Percentiles rank a stretch among this genome's conserved stretches.
Evolutionary conservation across 2,888 invertebrate species (phyloP).

Genomic region (Bhutanitis thaidina): DNA sequence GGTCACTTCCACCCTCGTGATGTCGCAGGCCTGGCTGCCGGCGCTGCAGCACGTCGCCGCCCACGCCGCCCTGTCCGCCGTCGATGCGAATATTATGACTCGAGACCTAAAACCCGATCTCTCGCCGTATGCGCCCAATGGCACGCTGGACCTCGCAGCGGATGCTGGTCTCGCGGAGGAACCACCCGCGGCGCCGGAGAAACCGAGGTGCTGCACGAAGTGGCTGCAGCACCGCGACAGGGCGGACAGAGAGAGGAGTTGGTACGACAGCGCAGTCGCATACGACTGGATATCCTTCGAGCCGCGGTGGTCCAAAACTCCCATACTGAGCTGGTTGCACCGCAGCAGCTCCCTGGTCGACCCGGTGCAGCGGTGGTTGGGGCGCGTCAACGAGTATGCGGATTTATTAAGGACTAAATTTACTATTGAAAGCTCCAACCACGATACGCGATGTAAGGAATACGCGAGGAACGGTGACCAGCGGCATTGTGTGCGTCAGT

Average conservation of each 20-base stretch:
- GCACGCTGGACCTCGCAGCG: constrained; percentile 29
- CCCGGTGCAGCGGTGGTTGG: constrained; percentile 64
- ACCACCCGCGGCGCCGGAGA: constrained; percentile 21
- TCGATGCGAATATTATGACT: constrained; percentile 29
- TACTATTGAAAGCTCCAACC: constrained; percentile 2
- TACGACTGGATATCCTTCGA: constrained; percentile 45
- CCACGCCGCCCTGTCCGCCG: constrained; percentile 13
- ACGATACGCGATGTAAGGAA: constrained; percentile 18
- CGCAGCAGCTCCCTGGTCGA: constrained; percentile 54
- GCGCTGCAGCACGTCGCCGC: constrained; percentile 26
- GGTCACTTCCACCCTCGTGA: constrained; percentile 40
- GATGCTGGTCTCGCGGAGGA: constrained; percentile 29
- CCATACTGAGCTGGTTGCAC: constrained; percentile 55
- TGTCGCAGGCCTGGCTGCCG: constrained; percentile 30
- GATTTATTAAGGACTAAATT: constrained; percentile 29
- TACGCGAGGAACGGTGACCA: constrained; percentile 15
- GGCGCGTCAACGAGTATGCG: constrained; percentile 45
- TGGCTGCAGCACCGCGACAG: constrained; percentile 45
- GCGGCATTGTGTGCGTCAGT: constrained; percentile 38
- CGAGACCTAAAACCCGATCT: constrained; percentile 10
- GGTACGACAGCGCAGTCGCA: constrained; percentile 37
- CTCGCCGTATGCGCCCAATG: constrained; percentile 26
- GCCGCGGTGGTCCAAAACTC: constrained; percentile 51
- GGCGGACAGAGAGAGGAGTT: constrained; percentile 27
- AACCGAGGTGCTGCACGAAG: constrained; percentile 47